Evolutionary conservation across 2,113 vertebrate species (phyloP).

Genomic region (Phalacrocorax aristotelis): DNA sequence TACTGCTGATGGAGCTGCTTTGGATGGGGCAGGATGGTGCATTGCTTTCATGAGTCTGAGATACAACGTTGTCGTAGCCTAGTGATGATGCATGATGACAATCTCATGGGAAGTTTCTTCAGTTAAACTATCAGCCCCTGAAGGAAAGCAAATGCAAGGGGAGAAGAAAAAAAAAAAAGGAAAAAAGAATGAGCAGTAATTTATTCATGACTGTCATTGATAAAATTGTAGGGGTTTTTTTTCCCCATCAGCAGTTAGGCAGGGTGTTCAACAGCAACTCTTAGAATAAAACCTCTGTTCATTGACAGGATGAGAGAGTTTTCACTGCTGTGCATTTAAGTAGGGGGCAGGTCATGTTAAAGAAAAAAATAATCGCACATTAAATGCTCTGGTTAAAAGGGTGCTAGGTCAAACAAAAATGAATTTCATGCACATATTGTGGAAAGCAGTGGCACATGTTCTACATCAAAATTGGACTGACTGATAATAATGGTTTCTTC

Average conservation of each 20-base stretch:
- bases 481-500: neutral
- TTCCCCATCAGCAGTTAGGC: neutral
- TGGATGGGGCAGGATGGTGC: neutral
- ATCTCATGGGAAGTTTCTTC: neutral
- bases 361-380: neutral
- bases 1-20: neutral
- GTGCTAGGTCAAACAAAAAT: neutral
- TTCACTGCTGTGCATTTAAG: neutral
- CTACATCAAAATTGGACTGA: neutral
- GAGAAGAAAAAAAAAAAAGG: neutral
- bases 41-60: neutral
- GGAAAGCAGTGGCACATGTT: neutral
- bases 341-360: neutral
- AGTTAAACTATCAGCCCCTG: neutral
- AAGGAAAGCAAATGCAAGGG: neutral
- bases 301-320: neutral
- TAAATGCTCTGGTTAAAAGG: neutral
- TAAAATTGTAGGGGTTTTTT: neutral
- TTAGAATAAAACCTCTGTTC: neutral
- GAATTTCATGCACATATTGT: neutral
- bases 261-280: neutral
- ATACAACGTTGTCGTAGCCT: neutral
- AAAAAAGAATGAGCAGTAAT: neutral
- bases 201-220: neutral
- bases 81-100: neutral